Percentiles rank a stretch among this genome's conserved stretches.
Conservation (phyloP, 2,888 invertebrate genomes). For the Zhengitettix transpicula region DNA sequence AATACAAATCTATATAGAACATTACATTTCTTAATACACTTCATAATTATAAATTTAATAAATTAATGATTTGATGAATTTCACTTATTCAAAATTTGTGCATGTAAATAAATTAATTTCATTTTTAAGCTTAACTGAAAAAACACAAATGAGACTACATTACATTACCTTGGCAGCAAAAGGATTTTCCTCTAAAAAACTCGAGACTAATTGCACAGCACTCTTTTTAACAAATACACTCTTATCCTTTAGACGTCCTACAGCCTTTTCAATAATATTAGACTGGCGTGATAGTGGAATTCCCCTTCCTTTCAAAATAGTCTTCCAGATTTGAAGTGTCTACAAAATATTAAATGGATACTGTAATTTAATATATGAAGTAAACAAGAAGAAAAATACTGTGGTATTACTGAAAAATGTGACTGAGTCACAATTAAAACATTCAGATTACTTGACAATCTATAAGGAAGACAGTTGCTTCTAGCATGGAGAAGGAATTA, state of each 20-base stretch:
- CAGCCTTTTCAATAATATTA: constrained; percentile 44
- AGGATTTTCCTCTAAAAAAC: background rate
- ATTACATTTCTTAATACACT: too few species aligned
- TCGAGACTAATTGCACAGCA: background rate
- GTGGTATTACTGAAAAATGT: too few species aligned
- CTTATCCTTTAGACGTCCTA: constrained; percentile 64
- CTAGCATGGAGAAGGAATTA: too few species aligned
- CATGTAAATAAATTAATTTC: too few species aligned
- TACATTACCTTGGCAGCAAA: background rate
- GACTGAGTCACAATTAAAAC: background rate
- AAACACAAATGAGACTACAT: too few species aligned
- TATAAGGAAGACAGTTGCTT: too few species aligned
- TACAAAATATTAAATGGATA: background rate
- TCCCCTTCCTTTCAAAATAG: constrained; percentile 58
- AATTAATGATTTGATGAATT: too few species aligned
- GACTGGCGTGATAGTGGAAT: constrained; percentile 59
- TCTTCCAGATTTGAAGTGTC: constrained; percentile 65
- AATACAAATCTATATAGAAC: too few species aligned
- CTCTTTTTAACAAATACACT: constrained; percentile 55
- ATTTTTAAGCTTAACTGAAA: too few species aligned
- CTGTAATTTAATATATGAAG: background rate
- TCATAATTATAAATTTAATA: too few species aligned
- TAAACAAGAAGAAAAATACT: background rate
- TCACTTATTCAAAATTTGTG: too few species aligned
- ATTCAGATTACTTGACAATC: too few species aligned